A percentile compares a stretch with the other conserved stretches of the same genome.
These are phyloP conservation scores for Tenualosa thibaudeaui DNA, from an alignment of 2,797 vertebrate species.

Conservation along the genomic window DNA sequence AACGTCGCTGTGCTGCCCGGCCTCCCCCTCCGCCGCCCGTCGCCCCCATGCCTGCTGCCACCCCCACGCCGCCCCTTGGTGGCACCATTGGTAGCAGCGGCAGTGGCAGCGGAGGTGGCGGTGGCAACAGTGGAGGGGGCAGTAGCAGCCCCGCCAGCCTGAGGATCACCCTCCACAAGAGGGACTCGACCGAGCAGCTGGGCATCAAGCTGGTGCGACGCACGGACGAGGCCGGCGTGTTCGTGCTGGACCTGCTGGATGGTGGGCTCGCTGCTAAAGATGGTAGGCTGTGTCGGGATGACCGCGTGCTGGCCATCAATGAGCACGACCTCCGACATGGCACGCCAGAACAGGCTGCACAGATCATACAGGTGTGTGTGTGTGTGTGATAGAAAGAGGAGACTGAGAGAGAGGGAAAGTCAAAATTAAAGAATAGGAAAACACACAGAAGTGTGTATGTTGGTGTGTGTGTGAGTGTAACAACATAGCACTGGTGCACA, in stretches of 20 bases:
- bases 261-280: conserved; percentile 95
- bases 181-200: conserved; percentile 91
- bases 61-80: conserved; percentile 6
- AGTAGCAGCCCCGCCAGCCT: conserved; percentile 75
- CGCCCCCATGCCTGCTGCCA: background rate
- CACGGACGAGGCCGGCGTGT: conserved; percentile 93
- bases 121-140: background rate
- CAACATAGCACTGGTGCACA: background rate
- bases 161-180: conserved; percentile 89
- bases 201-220: conserved; percentile 96
- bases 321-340: conserved; percentile 94
- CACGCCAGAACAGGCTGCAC: conserved; percentile 94
- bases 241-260: conserved; percentile 93
- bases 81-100: background rate
- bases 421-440: background rate
- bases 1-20: conserved; percentile 87
- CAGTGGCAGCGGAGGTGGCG: background rate
- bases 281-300: conserved; percentile 88
- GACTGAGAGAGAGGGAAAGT: background rate
- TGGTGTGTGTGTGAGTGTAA: background rate
- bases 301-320: conserved; percentile 92
- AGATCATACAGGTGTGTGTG: conserved; percentile 91
- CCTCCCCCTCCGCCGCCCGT: conserved; percentile 47
- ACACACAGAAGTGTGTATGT: background rate
- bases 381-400: background rate